Conservation (phyloP, 1,140 invertebrate species). For the Theocolax elegans region DNA sequence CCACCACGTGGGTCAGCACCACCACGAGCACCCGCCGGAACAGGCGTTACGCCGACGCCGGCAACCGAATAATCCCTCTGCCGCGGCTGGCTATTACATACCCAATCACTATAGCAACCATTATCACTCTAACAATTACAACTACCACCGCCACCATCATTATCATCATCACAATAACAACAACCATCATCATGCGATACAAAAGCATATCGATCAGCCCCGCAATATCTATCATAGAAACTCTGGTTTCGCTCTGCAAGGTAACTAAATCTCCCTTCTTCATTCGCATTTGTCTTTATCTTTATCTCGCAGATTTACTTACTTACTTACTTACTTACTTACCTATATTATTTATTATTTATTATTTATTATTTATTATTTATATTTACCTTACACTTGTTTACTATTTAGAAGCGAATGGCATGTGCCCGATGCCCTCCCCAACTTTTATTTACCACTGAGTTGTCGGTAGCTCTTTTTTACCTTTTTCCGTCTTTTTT, state of each 20-base stretch:
- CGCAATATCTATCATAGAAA: constrained; percentile 73
- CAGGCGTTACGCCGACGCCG: constrained; percentile 60
- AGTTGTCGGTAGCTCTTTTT: not conserved
- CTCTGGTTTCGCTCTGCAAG: constrained; percentile 74
- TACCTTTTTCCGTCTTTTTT: not conserved
- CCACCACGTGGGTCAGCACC: constrained; percentile 67
- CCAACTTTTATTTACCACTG: constrained; percentile 11
- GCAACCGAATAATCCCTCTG: constrained; percentile 50
- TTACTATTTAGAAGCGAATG: too few relatives aligned
- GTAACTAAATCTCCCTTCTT: too few relatives aligned
- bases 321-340: too few relatives aligned
- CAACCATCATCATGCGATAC: constrained; percentile 69
- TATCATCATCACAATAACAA: constrained; percentile 66
- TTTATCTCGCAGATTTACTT: too few relatives aligned
- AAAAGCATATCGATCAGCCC: constrained; percentile 72
- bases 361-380: constrained; percentile 11
- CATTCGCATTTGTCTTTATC: too few relatives aligned
- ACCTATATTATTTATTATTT: not conserved
- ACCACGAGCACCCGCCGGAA: constrained; percentile 70
- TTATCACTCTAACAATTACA: constrained; percentile 64
- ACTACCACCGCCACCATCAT: constrained; percentile 65
- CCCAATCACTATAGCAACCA: constrained; percentile 67
- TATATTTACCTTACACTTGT: constrained; percentile 2
- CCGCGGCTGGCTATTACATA: constrained; percentile 48
- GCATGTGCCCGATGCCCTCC: constrained; percentile 18